Base-by-base conservation (phyloP, 2,797 vertebrate genomes). In the Manis javanica region DNA sequence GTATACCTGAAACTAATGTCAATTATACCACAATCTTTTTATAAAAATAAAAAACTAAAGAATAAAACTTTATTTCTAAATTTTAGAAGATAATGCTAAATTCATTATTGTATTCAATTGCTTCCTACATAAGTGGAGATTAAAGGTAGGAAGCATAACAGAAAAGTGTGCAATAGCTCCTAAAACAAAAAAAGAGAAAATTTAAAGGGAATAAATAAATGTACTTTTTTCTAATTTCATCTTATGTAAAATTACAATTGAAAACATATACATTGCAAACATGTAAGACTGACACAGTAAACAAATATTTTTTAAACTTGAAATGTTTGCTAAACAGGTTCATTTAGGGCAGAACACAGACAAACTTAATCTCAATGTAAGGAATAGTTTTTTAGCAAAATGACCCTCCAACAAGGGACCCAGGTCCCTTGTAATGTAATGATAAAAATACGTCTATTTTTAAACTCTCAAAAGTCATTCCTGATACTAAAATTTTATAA, bases 341-440 rank as follows among this genome's bases (percentile, higher is more conserved):
- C 37, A 89, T 79, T 90, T 82, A 75, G 13, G 18, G 15, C 16
- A 79, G 37, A 91, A 86, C 66, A 90, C 14, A 75, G 14, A 59
- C 39, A 87, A 57, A 84, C 74, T 88, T 72, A 71, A 92, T 37
- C 51, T 90, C 74, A 93, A 66, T 69, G 71, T 39, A 88, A 91
- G 2, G 16, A 96, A 64, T n/a, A 92, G 46, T n/a, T 75, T 94
- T 94, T 34, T 85, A 68, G 66, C 39, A 90, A 97, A 94, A 72
- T n/a, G 66, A 77, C 18, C 92, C n/a, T 86, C 37, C 42, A 87
- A 94, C 3, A 93, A 84, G 26, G 9, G 18, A 93, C 64, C 49
- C 39, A 91, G 57, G 13, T 72, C 24, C 24, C 46, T 78, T 77
- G 13, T 87, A 82, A 63, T 5, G 11, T 72, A 81, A 87, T 87